Evolutionary conservation across 2,888 invertebrate species (phyloP).

Genomic region (Nomada ferruginata): DNA sequence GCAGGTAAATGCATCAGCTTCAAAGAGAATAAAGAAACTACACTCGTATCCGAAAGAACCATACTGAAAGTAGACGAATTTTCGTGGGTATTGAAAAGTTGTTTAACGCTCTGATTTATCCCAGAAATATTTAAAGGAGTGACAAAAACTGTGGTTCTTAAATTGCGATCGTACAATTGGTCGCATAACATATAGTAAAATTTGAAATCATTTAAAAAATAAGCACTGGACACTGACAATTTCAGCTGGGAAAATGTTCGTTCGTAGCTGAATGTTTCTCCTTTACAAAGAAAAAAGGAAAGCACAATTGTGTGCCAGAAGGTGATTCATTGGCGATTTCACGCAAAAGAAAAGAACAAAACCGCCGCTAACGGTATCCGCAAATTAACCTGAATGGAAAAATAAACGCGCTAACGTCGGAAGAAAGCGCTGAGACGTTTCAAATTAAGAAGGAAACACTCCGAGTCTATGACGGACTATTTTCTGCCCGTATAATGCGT

Average conservation of each 20-base stretch:
- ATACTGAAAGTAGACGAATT: no score
- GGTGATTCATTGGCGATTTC: constrained; percentile 21
- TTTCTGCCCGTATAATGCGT: constrained; percentile 64
- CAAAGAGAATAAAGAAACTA: not conserved
- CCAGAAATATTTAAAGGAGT: no score
- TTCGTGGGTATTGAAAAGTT: no score
- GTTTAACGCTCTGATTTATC: no score
- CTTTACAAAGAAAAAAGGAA: not conserved
- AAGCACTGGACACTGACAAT: constrained; percentile 5
- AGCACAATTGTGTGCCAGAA: not conserved
- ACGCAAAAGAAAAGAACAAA: not conserved
- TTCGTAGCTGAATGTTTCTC: not conserved
- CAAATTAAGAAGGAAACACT: constrained; percentile 60
- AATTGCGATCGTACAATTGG: not conserved
- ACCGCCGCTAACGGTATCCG: constrained; percentile 22
- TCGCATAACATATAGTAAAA: not conserved
- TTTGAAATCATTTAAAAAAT: not conserved
- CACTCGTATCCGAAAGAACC: not conserved
- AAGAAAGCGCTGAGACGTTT: constrained; percentile 52
- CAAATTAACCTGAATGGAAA: constrained; percentile 70
- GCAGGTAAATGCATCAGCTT: not conserved
- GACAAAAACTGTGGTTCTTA: no score
- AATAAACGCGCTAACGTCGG: constrained; percentile 62
- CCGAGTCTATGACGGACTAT: constrained; percentile 59
- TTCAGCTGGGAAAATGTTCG: not conserved